Base-by-base conservation (phyloP, 2,113 vertebrate species). In the Onychostoma macrolepis region DNA sequence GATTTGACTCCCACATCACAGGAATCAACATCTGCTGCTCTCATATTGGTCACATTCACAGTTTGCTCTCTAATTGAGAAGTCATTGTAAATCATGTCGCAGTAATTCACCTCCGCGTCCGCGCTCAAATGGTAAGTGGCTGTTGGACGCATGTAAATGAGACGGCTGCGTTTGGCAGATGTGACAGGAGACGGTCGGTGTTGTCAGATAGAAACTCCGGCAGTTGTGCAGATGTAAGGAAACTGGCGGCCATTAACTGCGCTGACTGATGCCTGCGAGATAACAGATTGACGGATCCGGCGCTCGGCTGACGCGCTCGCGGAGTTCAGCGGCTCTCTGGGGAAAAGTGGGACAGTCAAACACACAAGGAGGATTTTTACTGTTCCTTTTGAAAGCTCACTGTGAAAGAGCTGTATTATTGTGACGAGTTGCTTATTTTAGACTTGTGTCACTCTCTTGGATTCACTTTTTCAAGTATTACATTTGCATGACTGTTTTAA, bases 1-100 rank as follows among this genome's bases (percentile, higher is more conserved):
- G 67, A 84, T 67, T 72, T 48, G 67, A 84, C 41, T 38, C 82
- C 45, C 72, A 56, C 43, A 26, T 81, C 56, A 78, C 50, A 30
- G 41, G 63, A 28, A 80, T 79, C 80, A 86, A 67, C 88, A 89
- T 63, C 84, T 88, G 83, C 87, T 85, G 38, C 53, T 63, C 41
- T 58, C 65, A 84, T 28, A 88, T 43, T 58, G 63, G 7, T 87
- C 50, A 26, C 38, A 58, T 67, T 72, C 63, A 33, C 82, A 0
- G n/a, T 53, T 71, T 43, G 58, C 76, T 88, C 83, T 80, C 30
- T 80, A 84, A 36, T 69, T 83, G 63, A 83, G 81, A 53, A 83
- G 48, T 45, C 41, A 24, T 74, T 24, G 48, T 69, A 75, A 83
- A 71, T 53, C 43, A 77, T 48, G 63, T 84, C 19, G 65, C 48